A percentile compares a stretch with the other conserved stretches of the same genome.
These are phyloP conservation scores for Pteromalus puparum DNA, from an alignment of 1,140 invertebrate genomes.

Conservation along the genomic window DNA sequence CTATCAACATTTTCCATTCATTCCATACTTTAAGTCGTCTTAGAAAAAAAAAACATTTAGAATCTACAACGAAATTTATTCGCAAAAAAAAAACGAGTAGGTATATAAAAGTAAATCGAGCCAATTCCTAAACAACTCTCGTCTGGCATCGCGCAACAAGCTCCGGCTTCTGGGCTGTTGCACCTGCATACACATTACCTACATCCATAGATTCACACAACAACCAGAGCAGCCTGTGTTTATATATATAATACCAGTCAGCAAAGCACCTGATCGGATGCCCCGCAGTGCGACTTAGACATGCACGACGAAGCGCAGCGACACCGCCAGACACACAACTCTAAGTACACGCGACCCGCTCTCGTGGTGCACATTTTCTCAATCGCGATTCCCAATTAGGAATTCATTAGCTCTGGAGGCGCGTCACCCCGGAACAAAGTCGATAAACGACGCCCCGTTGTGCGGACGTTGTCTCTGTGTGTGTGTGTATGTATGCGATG, in stretches of 20 bases:
- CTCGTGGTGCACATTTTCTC: not conserved
- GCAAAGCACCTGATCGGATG: not conserved
- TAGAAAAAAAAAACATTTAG: no score
- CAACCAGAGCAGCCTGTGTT: no score
- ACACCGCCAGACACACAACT: not conserved
- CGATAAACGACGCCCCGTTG: not conserved
- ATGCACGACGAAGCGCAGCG: constrained; percentile 1
- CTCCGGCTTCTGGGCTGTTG: not conserved
- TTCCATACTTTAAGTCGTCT: no score
- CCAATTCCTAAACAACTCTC: not conserved
- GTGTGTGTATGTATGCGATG: not conserved
- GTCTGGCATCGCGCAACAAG: not conserved
- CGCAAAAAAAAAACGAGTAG: no score
- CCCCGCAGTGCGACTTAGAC: not conserved
- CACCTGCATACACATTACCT: not conserved
- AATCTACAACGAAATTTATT: no score
- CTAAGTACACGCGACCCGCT: not conserved
- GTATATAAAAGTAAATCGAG: no score
- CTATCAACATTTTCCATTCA: no score
- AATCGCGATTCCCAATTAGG: not conserved
- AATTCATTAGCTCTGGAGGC: constrained; percentile 4
- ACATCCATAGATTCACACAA: not conserved
- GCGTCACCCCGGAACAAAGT: constrained; percentile 20
- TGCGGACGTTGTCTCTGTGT: not conserved
- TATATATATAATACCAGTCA: not conserved